These are phyloP conservation scores for Drosophila novamexicana DNA, from an alignment of 1,140 invertebrate genomes.

Conservation along the genomic window DNA sequence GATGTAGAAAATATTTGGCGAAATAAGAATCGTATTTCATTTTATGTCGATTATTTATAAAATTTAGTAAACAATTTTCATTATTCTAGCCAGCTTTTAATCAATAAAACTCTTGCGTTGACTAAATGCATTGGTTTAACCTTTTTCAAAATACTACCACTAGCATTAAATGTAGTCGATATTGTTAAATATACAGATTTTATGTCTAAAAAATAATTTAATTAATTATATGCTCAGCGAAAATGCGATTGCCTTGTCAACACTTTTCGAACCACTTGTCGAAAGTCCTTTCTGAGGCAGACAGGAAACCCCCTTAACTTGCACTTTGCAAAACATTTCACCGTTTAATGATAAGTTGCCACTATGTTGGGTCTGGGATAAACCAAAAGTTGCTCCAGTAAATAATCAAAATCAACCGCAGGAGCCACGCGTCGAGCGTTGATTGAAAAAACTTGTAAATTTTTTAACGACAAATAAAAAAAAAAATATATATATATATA, in stretches of 20 bases:
- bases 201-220: background rate
- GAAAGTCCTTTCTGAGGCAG: background rate
- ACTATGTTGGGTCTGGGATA: conserved; percentile 45
- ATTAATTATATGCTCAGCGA: background rate
- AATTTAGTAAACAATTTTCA: too few species aligned
- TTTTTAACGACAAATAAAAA: conserved; percentile 68
- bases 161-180: too few species aligned
- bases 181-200: background rate
- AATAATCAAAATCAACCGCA: conserved; percentile 76
- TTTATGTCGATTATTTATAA: too few species aligned
- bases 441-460: conserved; percentile 83
- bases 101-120: too few species aligned
- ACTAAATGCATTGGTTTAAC: too few species aligned
- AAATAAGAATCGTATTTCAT: too few species aligned
- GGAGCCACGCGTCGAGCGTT: conserved; percentile 64
- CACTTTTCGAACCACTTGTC: conserved; percentile 7
- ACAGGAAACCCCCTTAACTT: background rate
- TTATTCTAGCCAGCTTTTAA: too few species aligned
- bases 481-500: conserved; percentile 3
- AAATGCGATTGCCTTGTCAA: conserved; percentile 10
- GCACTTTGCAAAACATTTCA: conserved; percentile 22
- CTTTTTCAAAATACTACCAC: too few species aligned
- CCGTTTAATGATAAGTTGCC: conserved; percentile 74
- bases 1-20: too few species aligned
- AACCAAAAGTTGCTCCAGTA: conserved; percentile 42